Percentiles rank a stretch among this genome's conserved stretches.
Conservation (phyloP, 2,888 invertebrate genomes). For the Drosophila barbarae region DNA sequence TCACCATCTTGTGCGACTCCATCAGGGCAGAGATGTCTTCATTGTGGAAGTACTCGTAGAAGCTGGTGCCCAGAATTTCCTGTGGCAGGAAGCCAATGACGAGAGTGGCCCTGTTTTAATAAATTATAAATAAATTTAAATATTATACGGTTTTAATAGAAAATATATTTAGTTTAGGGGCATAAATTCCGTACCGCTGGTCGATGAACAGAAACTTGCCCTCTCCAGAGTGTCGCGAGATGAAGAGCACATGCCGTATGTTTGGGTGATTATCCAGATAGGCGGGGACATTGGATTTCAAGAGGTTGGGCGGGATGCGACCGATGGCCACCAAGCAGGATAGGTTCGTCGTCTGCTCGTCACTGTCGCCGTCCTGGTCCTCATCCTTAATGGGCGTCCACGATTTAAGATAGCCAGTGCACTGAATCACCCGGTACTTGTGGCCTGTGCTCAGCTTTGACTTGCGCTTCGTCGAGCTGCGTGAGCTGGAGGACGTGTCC, state of each 20-base stretch:
- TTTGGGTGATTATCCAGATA: conserved; percentile 80
- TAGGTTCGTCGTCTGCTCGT: conserved; percentile 83
- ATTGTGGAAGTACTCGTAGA: conserved; percentile 94
- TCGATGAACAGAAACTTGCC: conserved; percentile 96
- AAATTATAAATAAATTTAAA: neutral
- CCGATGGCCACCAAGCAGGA: conserved; percentile 95
- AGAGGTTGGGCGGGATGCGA: conserved; percentile 84
- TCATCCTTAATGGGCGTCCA: conserved; percentile 91
- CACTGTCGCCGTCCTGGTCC: conserved; percentile 83
- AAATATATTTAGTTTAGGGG: neutral
- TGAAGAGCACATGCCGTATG: conserved; percentile 86
- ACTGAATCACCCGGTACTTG: conserved; percentile 93
- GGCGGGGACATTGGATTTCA: conserved; percentile 81
- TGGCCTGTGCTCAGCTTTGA: conserved; percentile 84
- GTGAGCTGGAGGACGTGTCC: conserved; percentile 77
- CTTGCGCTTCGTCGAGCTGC: conserved; percentile 84
- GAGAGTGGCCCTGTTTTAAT: conserved; percentile 87
- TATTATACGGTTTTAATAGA: neutral
- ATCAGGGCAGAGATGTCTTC: conserved; percentile 90
- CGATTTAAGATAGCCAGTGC: conserved; percentile 95
- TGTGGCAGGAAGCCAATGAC: conserved; percentile 95
- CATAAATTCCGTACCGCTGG: conserved; percentile 84
- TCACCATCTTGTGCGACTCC: conserved; percentile 89
- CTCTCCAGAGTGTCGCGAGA: conserved; percentile 92
- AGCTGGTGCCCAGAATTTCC: conserved; percentile 93